A percentile compares a stretch with the other conserved stretches of the same genome.
Evolutionary conservation across 1,140 invertebrate genomes (phyloP).

Genomic region (Aphelenchoides fujianensis): DNA sequence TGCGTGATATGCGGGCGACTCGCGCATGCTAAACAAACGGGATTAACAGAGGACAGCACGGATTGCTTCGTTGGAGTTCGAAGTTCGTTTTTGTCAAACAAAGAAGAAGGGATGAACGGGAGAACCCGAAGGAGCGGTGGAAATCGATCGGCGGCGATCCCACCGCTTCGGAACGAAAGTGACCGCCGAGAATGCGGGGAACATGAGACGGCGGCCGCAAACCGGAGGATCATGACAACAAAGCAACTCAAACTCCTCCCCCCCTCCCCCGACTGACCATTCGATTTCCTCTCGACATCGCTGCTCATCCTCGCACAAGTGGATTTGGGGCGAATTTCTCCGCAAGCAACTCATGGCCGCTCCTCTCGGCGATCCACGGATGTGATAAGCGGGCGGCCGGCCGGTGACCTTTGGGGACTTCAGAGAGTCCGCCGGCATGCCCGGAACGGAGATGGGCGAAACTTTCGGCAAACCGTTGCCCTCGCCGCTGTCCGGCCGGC

Average conservation of each 20-base stretch:
- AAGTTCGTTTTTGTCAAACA: slow-evolving; percentile 2
- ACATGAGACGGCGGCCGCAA: not conserved
- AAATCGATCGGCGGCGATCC: not conserved
- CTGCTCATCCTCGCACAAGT: slow-evolving; percentile 44
- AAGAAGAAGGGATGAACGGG: not conserved
- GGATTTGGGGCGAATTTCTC: slow-evolving; percentile 29
- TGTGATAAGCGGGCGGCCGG: not conserved
- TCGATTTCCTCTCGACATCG: no score
- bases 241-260: no score
- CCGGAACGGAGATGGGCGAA: no score
- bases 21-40: slow-evolving; percentile 41
- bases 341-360: slow-evolving; percentile 29
- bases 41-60: no score
- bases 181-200: not conserved
- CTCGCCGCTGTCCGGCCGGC: no score
- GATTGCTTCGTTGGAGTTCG: not conserved
- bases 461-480: no score
- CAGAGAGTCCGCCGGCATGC: no score
- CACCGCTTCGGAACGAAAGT: not conserved
- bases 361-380: not conserved
- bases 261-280: no score
- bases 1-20: slow-evolving; percentile 26
- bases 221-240: not conserved
- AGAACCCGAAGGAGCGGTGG: not conserved
- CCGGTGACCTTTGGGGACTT: no score